Base-by-base conservation (phyloP, 2,888 invertebrate genomes). In the Troilus luridus region DNA sequence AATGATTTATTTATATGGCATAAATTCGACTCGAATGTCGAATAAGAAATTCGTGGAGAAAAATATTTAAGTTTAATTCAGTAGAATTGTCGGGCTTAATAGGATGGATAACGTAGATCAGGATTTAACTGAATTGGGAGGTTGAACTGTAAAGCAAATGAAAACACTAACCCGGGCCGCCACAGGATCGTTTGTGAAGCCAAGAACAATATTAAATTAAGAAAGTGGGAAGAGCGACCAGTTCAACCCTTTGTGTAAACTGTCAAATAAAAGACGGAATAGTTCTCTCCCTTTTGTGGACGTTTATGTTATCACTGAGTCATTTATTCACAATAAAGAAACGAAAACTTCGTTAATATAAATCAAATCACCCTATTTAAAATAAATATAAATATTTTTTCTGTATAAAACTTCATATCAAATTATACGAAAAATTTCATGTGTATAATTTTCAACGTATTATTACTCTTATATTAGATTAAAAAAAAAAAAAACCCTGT, bases 171-270 rank as follows among this genome's bases (percentile, higher is more conserved):
- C 17, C 19, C 11, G 19, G 77, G n/a, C 77, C 8, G 27, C 77
- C 21, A 41, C n/a, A 81, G 81, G 21, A 81, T 54, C 54, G 81
- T 81, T 81, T 54, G 81, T 81, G 21, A 81, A 21, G 54, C 54
- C 19, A 81, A 81, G 81, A 81, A 56, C 81, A 81, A 81, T 81
- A 81, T 81, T 81, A 56, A 81, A 81, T 81, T 54, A 54, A 81
- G 81, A 56, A 81, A 81, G 81, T 8, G 81, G 21, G 14, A 10
- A 1, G n/a, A 64, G n/a, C 64, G 17, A 24, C 10, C 64, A 24
- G 64, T 11, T 11, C 27, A 24, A 12, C 67, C 67, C 67, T 27
- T 67, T 67, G 8, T 67, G 14, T 27, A 67, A 67, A 67, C 67
- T 67, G 67, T 24, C 67, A 67, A 67, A 27, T 24, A 24, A 67